phyloP scores from a whole-genome alignment of 2,797 vertebrate genomes.

The Acomys russatus region DNA sequence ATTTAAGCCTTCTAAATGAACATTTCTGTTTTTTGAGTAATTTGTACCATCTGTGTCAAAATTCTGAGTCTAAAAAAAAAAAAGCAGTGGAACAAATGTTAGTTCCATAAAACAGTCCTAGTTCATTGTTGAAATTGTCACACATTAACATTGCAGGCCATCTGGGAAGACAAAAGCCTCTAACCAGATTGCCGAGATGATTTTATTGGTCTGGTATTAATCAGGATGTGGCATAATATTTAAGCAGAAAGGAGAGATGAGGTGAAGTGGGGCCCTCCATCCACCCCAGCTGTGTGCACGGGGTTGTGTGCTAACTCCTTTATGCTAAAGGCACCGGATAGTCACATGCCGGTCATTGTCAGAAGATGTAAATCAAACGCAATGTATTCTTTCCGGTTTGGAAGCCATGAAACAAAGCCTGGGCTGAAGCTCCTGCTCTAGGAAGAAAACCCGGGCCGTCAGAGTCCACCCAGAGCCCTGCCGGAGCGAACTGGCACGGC shows the following conservation, averaged over 20 bases:
- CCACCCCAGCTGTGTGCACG: conserved; percentile 76
- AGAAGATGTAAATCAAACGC: conserved; percentile 86
- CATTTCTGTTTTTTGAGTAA: conserved; percentile 93
- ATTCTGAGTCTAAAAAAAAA: conserved; percentile 91
- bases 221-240: conserved; percentile 92
- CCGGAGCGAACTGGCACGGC: conserved; percentile 80
- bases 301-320: conserved; percentile 79
- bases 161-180: conserved; percentile 93
- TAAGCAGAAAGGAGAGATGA: conserved; percentile 91
- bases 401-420: conserved; percentile 69
- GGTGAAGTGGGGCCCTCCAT: conserved; percentile 88
- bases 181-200: conserved; percentile 92
- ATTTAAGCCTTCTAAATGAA: conserved; percentile 94
- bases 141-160: conserved; percentile 93
- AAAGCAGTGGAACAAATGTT: conserved; percentile 93
- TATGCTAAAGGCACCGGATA: conserved; percentile 52
- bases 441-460: conserved; percentile 74
- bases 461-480: conserved; percentile 76
- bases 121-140: conserved; percentile 94
- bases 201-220: conserved; percentile 93
- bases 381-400: conserved; percentile 84
- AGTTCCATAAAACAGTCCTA: conserved; percentile 93
- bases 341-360: conserved; percentile 74
- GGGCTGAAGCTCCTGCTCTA: conserved; percentile 79
- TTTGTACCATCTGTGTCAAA: conserved; percentile 94